Evolutionary conservation across 2,113 vertebrate genomes (phyloP).

Genomic region (Myotis lucifugus): DNA sequence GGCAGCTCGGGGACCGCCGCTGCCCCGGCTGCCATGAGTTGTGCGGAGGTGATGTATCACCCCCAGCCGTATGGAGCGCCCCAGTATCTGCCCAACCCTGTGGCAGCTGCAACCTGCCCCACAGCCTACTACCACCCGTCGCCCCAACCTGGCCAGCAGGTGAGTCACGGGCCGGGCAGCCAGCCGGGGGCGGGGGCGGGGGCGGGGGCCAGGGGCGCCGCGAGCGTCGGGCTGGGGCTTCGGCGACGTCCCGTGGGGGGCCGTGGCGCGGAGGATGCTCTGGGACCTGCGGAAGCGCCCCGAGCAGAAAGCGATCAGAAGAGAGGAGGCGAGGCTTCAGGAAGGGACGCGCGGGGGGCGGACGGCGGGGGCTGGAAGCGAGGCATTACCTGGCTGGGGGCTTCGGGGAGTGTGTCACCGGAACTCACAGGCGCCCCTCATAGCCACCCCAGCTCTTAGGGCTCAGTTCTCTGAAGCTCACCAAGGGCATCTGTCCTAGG

Average conservation of each 20-base stretch:
- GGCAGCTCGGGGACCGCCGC: slow-evolving; percentile 64
- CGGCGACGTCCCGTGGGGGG: neutral
- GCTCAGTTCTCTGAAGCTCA: slow-evolving; percentile 53
- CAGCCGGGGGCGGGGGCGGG: slow-evolving; percentile 50
- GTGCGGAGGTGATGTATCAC: slow-evolving; percentile 95
- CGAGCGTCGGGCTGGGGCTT: slow-evolving; percentile 46
- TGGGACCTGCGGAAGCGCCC: neutral
- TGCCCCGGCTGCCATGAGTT: slow-evolving; percentile 91
- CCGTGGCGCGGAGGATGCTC: slow-evolving; percentile 27
- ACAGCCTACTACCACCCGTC: slow-evolving; percentile 87
- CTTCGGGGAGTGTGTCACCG: neutral
- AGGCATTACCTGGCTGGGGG: slow-evolving; percentile 36
- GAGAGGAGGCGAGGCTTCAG: neutral
- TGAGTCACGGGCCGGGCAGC: slow-evolving; percentile 85
- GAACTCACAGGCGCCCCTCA: neutral
- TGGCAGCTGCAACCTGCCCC: slow-evolving; percentile 85
- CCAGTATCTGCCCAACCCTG: slow-evolving; percentile 88
- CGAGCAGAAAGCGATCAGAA: neutral
- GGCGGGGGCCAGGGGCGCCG: slow-evolving; percentile 46
- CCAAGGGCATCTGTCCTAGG: slow-evolving; percentile 54
- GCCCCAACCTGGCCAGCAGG: slow-evolving; percentile 90
- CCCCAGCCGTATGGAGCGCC: slow-evolving; percentile 90
- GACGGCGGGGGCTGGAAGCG: neutral
- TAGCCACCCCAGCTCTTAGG: neutral
- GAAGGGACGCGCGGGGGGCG: neutral